These are phyloP conservation scores for Lutraria rhynchaena DNA, from an alignment of 1,140 invertebrate species.

Conservation along the genomic window DNA sequence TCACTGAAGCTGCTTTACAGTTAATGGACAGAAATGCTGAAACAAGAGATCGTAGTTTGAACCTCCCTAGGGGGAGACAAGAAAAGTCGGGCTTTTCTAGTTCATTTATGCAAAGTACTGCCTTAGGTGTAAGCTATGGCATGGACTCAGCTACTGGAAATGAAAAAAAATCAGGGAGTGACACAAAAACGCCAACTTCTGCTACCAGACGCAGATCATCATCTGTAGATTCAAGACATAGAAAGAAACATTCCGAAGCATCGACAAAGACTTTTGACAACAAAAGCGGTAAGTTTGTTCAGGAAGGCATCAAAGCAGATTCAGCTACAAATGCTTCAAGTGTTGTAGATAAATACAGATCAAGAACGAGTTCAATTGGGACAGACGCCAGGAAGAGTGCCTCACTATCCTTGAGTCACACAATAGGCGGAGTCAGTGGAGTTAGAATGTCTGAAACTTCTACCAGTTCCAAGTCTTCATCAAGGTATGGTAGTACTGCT, in stretches of 20 bases:
- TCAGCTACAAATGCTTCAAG: background rate
- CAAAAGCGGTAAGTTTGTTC: constrained; percentile 1
- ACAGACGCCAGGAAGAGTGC: background rate
- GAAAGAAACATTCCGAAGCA: background rate
- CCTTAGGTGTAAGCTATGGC: background rate
- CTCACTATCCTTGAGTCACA: background rate
- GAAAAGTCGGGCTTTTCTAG: constrained; percentile 5
- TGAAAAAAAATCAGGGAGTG: background rate
- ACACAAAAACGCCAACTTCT: too few species aligned
- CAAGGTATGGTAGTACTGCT: constrained; percentile 5
- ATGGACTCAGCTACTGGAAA: background rate
- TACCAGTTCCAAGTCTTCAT: too few species aligned
- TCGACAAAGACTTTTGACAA: background rate
- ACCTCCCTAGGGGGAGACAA: constrained; percentile 20
- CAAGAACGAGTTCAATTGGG: background rate
- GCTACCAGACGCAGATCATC: constrained; percentile 1
- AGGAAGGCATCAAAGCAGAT: background rate
- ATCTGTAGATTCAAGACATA: background rate
- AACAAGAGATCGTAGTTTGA: background rate
- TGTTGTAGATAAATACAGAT: background rate
- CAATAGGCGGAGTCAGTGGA: background rate
- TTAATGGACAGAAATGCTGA: background rate
- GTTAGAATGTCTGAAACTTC: background rate
- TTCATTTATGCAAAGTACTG: background rate
- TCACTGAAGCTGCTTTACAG: constrained; percentile 12